A percentile compares a stretch with the other conserved stretches of the same genome.
phyloP scores from a whole-genome alignment of 2,797 vertebrate genomes.

The Acanthopagrus latus region DNA sequence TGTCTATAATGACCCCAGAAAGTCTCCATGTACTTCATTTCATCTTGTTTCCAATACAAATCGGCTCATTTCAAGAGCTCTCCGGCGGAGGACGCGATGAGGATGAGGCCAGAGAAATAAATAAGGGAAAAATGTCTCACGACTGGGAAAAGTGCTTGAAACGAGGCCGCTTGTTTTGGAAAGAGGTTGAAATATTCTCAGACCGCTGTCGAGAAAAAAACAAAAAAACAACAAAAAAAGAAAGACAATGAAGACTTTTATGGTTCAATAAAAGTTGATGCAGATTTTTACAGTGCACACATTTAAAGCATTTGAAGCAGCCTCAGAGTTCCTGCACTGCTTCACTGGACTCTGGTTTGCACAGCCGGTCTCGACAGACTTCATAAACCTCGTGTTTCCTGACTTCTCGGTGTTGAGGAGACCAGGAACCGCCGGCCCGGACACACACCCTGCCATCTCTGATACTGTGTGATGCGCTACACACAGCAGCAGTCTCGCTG shows the following conservation, averaged over 20 bases:
- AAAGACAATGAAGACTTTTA: background rate
- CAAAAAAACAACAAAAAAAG: no score
- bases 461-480: constrained; percentile 44
- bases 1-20: background rate
- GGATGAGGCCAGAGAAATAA: background rate
- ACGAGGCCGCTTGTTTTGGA: background rate
- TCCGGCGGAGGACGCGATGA: background rate
- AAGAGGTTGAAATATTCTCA: background rate
- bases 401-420: background rate
- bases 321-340: background rate
- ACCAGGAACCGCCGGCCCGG: constrained; percentile 55
- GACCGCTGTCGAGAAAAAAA: background rate
- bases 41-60: background rate
- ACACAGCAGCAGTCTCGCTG: constrained; percentile 58
- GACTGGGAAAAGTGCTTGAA: background rate
- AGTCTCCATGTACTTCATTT: background rate
- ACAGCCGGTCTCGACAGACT: constrained; percentile 1
- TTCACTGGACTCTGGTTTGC: background rate
- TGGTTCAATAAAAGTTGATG: background rate
- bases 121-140: background rate
- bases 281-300: constrained; percentile 7
- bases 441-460: constrained; percentile 39
- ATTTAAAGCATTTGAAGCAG: background rate
- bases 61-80: background rate
- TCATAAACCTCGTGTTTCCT: constrained; percentile 4